Percentiles rank a stretch among this genome's conserved stretches.
phyloP scores from a whole-genome alignment of 2,113 vertebrate genomes.

The Trachemys scripta region DNA sequence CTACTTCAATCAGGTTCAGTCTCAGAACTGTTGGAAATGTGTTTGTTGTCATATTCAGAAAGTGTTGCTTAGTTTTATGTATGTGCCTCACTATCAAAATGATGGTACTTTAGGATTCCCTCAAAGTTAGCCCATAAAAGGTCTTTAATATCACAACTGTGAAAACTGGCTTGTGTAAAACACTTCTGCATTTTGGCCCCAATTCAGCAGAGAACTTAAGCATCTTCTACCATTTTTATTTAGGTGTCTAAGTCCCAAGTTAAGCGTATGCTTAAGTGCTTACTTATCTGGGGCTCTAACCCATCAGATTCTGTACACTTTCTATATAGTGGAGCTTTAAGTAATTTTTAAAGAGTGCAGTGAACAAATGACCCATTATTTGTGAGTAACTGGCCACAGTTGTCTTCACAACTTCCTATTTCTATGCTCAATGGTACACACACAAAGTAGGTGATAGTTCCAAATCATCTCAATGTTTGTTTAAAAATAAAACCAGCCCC shows the following conservation, averaged over 20 bases:
- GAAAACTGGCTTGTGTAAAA: not conserved
- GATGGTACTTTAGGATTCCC: not conserved
- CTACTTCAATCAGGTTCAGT: no score
- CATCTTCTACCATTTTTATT: no score
- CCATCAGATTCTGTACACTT: not conserved
- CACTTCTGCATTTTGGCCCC: not conserved
- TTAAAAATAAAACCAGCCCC: conserved; percentile 15
- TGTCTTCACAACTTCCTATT: no score
- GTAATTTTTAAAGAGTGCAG: not conserved
- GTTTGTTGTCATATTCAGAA: no score
- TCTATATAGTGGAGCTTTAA: no score
- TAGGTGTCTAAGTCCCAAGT: not conserved
- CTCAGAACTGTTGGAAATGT: no score
- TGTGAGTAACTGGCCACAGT: no score
- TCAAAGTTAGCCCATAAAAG: not conserved
- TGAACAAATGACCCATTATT: no score
- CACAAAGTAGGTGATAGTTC: no score
- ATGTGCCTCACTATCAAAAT: no score
- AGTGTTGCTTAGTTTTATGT: no score
- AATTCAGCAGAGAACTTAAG: not conserved
- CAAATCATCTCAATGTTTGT: not conserved
- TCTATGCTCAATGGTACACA: no score
- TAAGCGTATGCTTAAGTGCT: not conserved
- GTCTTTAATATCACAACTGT: not conserved
- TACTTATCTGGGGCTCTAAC: not conserved